Base-by-base conservation (phyloP, 2,888 invertebrate genomes). In the Aphodius granarius region DNA sequence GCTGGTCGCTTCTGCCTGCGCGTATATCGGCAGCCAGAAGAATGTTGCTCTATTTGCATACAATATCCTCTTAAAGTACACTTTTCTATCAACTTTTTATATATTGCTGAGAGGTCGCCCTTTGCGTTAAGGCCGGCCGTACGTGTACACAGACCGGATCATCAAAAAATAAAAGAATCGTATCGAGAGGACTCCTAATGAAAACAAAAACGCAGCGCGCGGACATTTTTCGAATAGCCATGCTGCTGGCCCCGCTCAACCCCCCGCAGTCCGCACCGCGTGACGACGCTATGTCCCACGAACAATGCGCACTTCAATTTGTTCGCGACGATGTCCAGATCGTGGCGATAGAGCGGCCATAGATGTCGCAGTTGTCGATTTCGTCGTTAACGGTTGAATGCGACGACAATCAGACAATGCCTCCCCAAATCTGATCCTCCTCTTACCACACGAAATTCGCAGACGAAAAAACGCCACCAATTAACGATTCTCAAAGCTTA, bases 31-130 rank as follows among this genome's bases (percentile, higher is more conserved):
- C 82, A 83, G 83, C 83, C 21, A 22, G 68, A 84, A 83, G 84
- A 85, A 85, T 85, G 85, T 81, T 82, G 84, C 82, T 81, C 83
- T 81, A 85, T 85, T 85, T 84, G 84, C 85, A 85, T 85, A 85
- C 85, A 85, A 85, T 85, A 82, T 83, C 79, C 83, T 84, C 84
- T 85, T 84, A 84, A 85, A 85, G 81, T 83, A 83, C 84, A 84
- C 83, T 84, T 83, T 84, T 84, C 83, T 84, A 84, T 83, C 80
- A 79, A 79, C 78, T 81, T 82, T 83, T 79, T 80, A 78, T 80
- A 81, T 79, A 80, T 80, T 78, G 79, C 77, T 78, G 43, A 43
- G 43, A 43, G 74, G 74, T 77, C 73, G 72, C 77, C 77, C 77
- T 77, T 77, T 77, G 63, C 64, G 73, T 68, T 71, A 71, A 71